These are phyloP conservation scores for Sebastes minor DNA, from an alignment of 2,797 vertebrate species.

Conservation along the genomic window DNA sequence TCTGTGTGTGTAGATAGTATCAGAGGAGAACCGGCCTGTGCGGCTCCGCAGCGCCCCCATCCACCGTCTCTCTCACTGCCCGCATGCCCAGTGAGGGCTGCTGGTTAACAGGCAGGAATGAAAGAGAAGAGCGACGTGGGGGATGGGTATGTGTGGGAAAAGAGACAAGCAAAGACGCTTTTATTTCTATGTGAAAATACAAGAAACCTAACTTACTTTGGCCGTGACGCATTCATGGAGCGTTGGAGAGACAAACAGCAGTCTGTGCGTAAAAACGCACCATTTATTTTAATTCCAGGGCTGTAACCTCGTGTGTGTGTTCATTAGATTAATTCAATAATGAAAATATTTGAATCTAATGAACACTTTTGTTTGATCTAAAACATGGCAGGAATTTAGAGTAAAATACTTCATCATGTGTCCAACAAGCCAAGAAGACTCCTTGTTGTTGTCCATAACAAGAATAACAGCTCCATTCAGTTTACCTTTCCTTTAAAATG, in stretches of 20 bases:
- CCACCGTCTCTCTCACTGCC: conserved; percentile 12
- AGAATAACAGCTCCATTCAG: neutral
- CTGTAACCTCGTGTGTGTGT: neutral
- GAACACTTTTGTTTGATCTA: neutral
- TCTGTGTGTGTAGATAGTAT: conserved; percentile 58
- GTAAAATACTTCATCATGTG: neutral
- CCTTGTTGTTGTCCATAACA: neutral
- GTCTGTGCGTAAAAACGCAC: neutral
- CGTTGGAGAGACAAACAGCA: neutral
- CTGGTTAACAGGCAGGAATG: conserved; percentile 40
- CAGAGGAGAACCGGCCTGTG: conserved; percentile 38
- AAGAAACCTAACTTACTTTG: neutral
- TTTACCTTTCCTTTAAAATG: neutral
- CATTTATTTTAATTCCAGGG: neutral
- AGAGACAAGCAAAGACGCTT: neutral
- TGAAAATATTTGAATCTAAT: neutral
- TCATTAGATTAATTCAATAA: too few relatives aligned
- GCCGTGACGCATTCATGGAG: accelerated
- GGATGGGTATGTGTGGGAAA: conserved; percentile 51
- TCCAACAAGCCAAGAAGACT: neutral
- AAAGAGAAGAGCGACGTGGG: conserved; percentile 44
- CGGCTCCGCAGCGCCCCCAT: conserved; percentile 78
- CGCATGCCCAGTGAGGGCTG: conserved; percentile 55
- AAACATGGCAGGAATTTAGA: neutral
- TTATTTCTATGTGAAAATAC: neutral